Evolutionary conservation across 2,797 vertebrate genomes (phyloP), one percentile per base, ranked within the genome.

Genomic region (Tiaroga cobitis): DNA sequence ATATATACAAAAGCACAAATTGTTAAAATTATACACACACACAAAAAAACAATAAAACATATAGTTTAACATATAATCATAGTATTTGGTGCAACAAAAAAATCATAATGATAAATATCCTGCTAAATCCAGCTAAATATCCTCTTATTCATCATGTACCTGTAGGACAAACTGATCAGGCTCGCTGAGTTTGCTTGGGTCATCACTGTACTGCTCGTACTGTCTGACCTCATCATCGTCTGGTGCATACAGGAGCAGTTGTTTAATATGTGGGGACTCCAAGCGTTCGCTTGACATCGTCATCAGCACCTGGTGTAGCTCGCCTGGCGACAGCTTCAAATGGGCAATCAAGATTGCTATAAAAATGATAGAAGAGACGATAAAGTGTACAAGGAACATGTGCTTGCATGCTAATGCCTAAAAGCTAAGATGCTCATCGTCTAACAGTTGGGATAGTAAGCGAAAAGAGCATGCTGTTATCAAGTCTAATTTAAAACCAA

Each of bases 271-370:
- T 0, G 97, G 90, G 0, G 97, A 94, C 89, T 99, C 97, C 93
- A 99, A 92, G 68, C 97, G 94, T 19, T 97, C 95, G 0, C 95
- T 95, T 89, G 93, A 91, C 97, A 99, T 98, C 21, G 94, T 97
- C 97, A 98, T 96, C 72, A 99, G 95, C 77, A 97, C 93, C 91
- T 96, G 96, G 43, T 96, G 96, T 90, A 99, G 95, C 90, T 99
- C 97, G 0, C 92, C 91, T 3, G 97, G 97, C 0, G 97, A 97
- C 82, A 99, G 96, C 94, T 99, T 99, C 89, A 99, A 94, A 94
- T 99, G 98, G 18, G 98, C 98, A 37, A 99, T 97, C 89, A 99
- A 95, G 93, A 99, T 99, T 88, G 98, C 98, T 99, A 90, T 9
- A 0, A 49, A 65, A 79, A 69, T 34, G 8, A 49, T 3, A 19